phyloP scores from a whole-genome alignment of 2,888 invertebrate genomes.

The Watsonalla binaria region DNA sequence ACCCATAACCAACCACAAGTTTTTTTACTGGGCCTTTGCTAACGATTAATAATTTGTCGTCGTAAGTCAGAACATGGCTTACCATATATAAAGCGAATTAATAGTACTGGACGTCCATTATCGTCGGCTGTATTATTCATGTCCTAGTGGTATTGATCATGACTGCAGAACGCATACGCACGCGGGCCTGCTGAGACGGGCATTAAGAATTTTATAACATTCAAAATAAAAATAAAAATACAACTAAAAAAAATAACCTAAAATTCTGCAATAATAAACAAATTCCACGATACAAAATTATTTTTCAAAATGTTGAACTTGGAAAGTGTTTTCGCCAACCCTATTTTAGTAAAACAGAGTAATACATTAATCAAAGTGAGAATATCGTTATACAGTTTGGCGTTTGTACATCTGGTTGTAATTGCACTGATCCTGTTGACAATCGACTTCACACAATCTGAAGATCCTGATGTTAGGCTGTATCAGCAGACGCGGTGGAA shows the following conservation, averaged over 20 bases:
- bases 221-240: too few relatives aligned
- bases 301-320: slow-evolving; percentile 27
- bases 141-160: slow-evolving; percentile 1
- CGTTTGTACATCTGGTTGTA: slow-evolving; percentile 35
- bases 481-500: slow-evolving; percentile 53
- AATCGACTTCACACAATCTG: slow-evolving; percentile 47
- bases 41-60: neutral
- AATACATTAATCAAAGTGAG: slow-evolving; percentile 43
- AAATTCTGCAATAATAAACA: too few relatives aligned
- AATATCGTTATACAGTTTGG: slow-evolving; percentile 38
- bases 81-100: slow-evolving; percentile 21
- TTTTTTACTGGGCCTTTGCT: neutral
- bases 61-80: slow-evolving; percentile 4
- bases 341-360: slow-evolving; percentile 30
- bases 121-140: slow-evolving; percentile 4
- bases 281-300: too few relatives aligned
- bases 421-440: slow-evolving; percentile 37
- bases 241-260: too few relatives aligned
- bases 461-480: slow-evolving; percentile 41
- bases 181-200: neutral
- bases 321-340: slow-evolving; percentile 19
- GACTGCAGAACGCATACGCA: neutral
- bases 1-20: neutral
- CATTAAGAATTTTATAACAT: slow-evolving; percentile 2
- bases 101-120: slow-evolving; percentile 18